phyloP scores from a whole-genome alignment of 2,113 vertebrate species.

The Lepidothrix coronata region DNA sequence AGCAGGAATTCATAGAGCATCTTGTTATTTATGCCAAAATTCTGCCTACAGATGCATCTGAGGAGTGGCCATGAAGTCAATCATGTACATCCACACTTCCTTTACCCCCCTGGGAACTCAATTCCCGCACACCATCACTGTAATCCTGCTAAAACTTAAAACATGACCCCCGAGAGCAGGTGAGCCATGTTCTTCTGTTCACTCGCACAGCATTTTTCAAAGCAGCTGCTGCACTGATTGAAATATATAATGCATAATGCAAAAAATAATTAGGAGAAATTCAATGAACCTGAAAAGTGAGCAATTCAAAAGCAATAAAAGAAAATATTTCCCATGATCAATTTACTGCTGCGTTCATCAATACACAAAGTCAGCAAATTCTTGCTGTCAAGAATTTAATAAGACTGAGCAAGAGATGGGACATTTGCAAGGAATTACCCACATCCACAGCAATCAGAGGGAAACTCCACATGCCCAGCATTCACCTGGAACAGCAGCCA shows the following conservation, averaged over 20 bases:
- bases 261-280: slow-evolving; percentile 20
- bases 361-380: neutral
- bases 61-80: neutral
- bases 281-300: neutral
- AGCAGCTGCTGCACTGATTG: neutral
- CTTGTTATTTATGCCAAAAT: neutral
- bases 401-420: neutral
- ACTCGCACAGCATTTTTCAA: neutral
- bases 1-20: neutral
- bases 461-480: neutral
- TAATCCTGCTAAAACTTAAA: neutral
- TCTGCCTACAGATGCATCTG: neutral
- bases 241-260: neutral
- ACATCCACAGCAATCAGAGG: neutral
- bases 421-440: neutral
- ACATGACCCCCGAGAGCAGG: neutral
- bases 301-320: slow-evolving; percentile 6
- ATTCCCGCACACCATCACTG: neutral
- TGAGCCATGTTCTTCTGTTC: neutral
- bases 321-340: neutral
- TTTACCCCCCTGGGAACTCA: neutral
- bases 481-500: neutral
- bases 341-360: neutral
- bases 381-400: neutral
- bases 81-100: neutral